Evolutionary conservation across 2,797 vertebrate species (phyloP).

Genomic region (Luscinia megarhynchos): DNA sequence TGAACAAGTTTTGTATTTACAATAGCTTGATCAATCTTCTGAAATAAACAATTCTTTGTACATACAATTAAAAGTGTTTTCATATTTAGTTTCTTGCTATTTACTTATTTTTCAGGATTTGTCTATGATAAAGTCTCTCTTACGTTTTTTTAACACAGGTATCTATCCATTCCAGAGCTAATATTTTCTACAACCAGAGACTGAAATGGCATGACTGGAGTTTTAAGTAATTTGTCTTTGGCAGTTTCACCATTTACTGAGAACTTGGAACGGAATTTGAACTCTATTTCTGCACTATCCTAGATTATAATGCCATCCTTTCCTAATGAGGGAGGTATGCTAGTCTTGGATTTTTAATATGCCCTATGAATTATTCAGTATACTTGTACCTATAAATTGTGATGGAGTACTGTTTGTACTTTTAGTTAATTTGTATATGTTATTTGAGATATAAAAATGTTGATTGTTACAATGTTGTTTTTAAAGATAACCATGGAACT

Average conservation of each 20-base stretch:
- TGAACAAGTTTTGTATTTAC: neutral
- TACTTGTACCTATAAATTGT: neutral
- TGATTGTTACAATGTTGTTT: constrained; percentile 17
- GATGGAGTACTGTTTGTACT: neutral
- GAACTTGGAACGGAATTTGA: constrained; percentile 75
- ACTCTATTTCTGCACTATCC: constrained; percentile 53
- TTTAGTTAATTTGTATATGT: neutral
- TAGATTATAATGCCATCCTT: constrained; percentile 92
- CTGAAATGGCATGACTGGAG: constrained; percentile 72
- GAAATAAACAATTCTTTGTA: neutral
- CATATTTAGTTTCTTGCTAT: neutral
- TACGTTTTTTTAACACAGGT: constrained; percentile 19
- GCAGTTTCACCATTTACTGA: constrained; percentile 56
- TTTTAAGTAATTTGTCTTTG: constrained; percentile 54
- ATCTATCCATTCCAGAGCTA: constrained; percentile 18
- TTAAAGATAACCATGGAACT: constrained; percentile 87
- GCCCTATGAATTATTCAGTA: neutral
- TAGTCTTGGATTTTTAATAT: constrained; percentile 8
- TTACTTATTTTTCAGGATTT: neutral
- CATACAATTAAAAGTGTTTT: neutral
- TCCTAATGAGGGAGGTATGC: constrained; percentile 93
- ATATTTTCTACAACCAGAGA: constrained; percentile 46
- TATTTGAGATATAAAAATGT: neutral
- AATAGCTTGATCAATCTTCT: neutral
- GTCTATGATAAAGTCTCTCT: neutral